Base-by-base conservation (phyloP, 2,797 vertebrate genomes). In the Ctenopoma kingsleyae region DNA sequence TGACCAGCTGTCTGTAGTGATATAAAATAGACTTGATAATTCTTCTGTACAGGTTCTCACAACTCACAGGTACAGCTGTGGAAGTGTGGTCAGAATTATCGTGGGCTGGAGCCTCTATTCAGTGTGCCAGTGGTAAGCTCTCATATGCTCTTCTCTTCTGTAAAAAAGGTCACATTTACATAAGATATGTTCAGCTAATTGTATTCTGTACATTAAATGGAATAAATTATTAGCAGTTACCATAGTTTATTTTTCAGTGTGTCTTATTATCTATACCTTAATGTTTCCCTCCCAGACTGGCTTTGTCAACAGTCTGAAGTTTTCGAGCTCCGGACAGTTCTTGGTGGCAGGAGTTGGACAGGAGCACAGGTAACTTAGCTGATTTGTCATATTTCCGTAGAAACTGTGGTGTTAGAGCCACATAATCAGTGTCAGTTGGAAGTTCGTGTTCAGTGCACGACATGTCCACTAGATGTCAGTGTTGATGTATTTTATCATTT, bases 241-340 rank as follows among this genome's bases (percentile, higher is more conserved):
- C 5, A 6, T 15, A 17, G 1, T 5, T 22, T 0, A 16, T 0
- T 12, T 50, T 11, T 35, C 11, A 5, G 16, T 41, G 8, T 30
- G 4, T 36, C 7, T 32, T 32, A 32, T 40, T 12, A 4, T 58
- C 23, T 54, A 2, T 23, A 27, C 2, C 8, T 68, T 22, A 71
- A 3, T 52, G 50, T 25, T 77, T 77, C 7, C 22, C 59, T 43
- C 63, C 44, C 83, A 99, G 98, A 69, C 93, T n/a, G 98, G 98
- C 46, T 99, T 99, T 72, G 87, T 99, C 84, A 99, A 99, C 86
- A 95, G 96, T 74, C 92, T 99, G 61, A 97, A 97, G 90, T 99
- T 99, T 91, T 98, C 98, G 0, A 94, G 90, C 68, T 68, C 94
- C 0, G 97, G 97, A 22, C 93, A 96, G 70, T 99, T 99, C 85